Evolutionary conservation across 2,888 invertebrate genomes (phyloP).

Genomic region (Harpalus rubripes): DNA sequence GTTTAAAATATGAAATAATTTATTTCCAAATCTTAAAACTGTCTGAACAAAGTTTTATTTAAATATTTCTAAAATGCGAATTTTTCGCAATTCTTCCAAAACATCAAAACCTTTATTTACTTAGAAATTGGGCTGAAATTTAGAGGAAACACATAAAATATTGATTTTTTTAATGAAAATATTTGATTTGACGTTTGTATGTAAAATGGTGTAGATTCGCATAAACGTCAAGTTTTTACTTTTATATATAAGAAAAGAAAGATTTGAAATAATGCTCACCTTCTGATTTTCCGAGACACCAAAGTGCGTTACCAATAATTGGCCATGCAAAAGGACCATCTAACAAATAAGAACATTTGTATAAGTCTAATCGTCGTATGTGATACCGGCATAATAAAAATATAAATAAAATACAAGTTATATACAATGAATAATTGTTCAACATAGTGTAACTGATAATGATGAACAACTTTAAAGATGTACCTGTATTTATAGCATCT

Average conservation of each 20-base stretch:
- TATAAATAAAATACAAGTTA: constrained; percentile 48
- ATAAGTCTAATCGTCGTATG: constrained; percentile 71
- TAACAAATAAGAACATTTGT: constrained; percentile 69
- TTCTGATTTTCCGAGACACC: constrained; percentile 70
- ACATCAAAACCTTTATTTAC: no score
- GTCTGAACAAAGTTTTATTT: no score
- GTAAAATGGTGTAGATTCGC: background rate
- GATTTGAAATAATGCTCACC: constrained; percentile 56
- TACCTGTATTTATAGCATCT: background rate
- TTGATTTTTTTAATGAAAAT: no score
- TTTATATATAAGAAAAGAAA: background rate
- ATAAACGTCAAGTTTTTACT: no score
- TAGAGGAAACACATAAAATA: no score
- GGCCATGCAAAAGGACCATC: constrained; percentile 71
- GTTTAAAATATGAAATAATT: no score
- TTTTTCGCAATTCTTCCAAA: no score
- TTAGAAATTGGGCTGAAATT: no score
- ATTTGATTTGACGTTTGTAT: no score
- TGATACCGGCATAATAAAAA: constrained; percentile 70
- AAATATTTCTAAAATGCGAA: no score
- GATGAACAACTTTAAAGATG: background rate
- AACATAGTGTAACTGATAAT: background rate
- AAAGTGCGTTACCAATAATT: constrained; percentile 71
- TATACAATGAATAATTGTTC: constrained; percentile 4
- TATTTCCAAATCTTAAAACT: no score